Base-by-base conservation (phyloP, 1,140 invertebrate species). In the Panulirus ornatus region DNA sequence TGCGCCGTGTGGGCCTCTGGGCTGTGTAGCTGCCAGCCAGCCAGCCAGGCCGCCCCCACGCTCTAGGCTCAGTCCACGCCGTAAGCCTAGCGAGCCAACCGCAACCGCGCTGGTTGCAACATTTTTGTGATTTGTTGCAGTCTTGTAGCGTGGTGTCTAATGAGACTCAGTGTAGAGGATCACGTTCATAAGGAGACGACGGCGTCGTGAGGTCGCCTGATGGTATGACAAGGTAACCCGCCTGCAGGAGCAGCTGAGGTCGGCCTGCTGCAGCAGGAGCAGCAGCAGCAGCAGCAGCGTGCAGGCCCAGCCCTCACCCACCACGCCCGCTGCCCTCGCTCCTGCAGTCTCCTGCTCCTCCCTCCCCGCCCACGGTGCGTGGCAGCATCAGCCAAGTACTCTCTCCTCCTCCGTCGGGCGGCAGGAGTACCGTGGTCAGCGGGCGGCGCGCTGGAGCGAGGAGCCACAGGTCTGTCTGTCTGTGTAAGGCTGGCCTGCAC, bases 171-270 rank as follows among this genome's bases (percentile, higher is more conserved):
- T 44, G 78, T 19, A 81, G 66, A 40, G 63, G 30, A 51, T 16
- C 76, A 30, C 54, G 40, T 71, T 9, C 66, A 71, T 27, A 19
- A 66, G 42, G 58, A 71, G 58, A 44, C 22, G 86, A 71, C 58
- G 86, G 63, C 86, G 86, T 82, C 76, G 86, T 88, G 86, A 88
- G 86, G 86, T 71, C 86, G 86, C 78, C 86, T 88, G 86, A 42
- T 88, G 86, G 86, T 82, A 88, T 88, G 86, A 88, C 86, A 88
- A 88, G 86, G 86, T 88, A 88, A 88, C 58, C 54, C 14, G 58
- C 58, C 58, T 66, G 58, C 58, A 30, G n/a, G n/a, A n/a, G n/a
- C n/a, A n/a, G n/a, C n/a, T n/a, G n/a, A n/a, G n/a, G n/a, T n/a
- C 70, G 30, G n/a, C 34, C 70, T 34, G 70, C 70, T 73, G 70